Conservation (phyloP, 2,797 vertebrate genomes). For the Hypotaenidia philippensis region DNA sequence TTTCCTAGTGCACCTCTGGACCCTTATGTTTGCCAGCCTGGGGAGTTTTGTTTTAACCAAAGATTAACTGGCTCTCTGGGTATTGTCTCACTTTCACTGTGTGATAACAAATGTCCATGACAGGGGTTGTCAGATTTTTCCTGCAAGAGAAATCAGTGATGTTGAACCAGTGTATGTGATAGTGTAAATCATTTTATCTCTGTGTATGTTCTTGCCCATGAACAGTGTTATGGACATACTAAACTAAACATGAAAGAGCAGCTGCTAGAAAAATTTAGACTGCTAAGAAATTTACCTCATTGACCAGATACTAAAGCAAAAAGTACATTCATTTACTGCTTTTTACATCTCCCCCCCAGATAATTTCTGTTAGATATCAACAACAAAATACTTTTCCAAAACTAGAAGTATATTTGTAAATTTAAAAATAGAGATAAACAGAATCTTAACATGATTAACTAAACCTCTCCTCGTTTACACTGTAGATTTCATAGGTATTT, state of each 20-base stretch:
- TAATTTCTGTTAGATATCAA: background rate
- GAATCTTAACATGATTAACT: background rate
- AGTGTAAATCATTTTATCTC: background rate
- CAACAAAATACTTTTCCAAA: background rate
- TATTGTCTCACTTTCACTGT: background rate
- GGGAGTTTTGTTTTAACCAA: background rate
- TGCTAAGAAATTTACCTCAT: background rate
- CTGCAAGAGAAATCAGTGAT: background rate
- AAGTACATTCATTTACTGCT: background rate
- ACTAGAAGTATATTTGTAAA: background rate
- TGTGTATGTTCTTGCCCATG: background rate
- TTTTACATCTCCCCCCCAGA: background rate
- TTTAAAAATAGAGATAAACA: background rate
- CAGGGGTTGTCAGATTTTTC: background rate
- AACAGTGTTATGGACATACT: background rate
- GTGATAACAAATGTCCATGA: background rate
- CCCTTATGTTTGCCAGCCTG: background rate
- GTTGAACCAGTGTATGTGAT: background rate
- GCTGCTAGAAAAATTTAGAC: background rate
- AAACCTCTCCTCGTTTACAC: background rate
- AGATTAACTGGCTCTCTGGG: background rate
- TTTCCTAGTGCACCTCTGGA: background rate
- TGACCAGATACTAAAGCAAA: background rate
- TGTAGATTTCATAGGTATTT: background rate
- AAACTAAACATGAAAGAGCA: background rate